phyloP scores from a whole-genome alignment of 2,888 invertebrate genomes.

The Cephus runcator region DNA sequence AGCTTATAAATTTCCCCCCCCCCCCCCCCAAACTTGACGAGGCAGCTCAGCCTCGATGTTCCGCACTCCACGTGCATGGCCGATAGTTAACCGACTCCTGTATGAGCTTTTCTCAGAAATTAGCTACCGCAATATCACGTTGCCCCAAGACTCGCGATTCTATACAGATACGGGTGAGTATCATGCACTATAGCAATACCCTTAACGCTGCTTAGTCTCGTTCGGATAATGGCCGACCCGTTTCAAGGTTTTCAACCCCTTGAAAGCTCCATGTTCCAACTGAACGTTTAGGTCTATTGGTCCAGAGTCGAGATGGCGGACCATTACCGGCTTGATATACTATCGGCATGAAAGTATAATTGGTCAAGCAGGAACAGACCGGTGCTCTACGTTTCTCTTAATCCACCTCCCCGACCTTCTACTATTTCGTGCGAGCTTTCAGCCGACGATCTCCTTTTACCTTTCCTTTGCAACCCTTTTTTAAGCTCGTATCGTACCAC shows the following conservation, averaged over 20 bases:
- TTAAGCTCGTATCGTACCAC: background rate
- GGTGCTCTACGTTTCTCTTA: slow-evolving; percentile 31
- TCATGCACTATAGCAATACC: background rate
- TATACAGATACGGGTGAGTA: background rate
- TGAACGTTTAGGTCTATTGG: slow-evolving; percentile 42
- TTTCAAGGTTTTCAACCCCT: background rate
- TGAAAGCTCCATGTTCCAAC: background rate
- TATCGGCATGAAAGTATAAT: slow-evolving; percentile 58
- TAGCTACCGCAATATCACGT: background rate
- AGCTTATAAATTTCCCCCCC: background rate
- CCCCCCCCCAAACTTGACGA: too few relatives aligned
- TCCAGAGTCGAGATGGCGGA: slow-evolving; percentile 35
- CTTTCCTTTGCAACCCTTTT: slow-evolving; percentile 5
- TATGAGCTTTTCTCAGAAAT: background rate
- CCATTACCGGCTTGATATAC: slow-evolving; percentile 60
- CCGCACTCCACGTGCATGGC: background rate
- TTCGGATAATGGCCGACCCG: background rate
- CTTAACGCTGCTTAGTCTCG: background rate
- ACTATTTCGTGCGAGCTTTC: background rate
- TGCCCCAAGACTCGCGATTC: background rate
- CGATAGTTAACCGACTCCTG: background rate
- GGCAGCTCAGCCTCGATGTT: background rate
- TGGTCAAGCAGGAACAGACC: slow-evolving; percentile 39
- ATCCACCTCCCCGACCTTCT: slow-evolving; percentile 26
- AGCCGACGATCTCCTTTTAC: background rate